phyloP scores from a whole-genome alignment of 1,140 invertebrate species.

The Pararge aegeria region DNA sequence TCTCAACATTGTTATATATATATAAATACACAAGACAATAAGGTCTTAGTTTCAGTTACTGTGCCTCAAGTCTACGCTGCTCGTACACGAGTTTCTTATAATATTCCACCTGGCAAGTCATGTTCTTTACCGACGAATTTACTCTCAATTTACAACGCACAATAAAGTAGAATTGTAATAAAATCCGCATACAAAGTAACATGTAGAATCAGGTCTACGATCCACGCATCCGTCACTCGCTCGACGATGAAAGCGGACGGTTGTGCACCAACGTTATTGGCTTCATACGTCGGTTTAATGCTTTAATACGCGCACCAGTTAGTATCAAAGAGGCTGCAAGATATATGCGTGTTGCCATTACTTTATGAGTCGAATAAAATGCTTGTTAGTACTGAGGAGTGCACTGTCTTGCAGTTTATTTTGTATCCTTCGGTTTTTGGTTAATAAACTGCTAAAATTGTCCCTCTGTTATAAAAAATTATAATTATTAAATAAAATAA shows the following conservation, averaged over 20 bases:
- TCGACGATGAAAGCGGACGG: conserved; percentile 11
- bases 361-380: no score
- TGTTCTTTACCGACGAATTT: conserved; percentile 2
- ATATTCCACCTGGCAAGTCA: conserved; percentile 20
- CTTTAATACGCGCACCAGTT: neutral
- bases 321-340: neutral
- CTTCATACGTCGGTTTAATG: conserved; percentile 1
- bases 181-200: conserved; percentile 22
- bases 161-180: conserved; percentile 20
- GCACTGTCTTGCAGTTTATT: no score
- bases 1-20: no score
- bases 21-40: no score
- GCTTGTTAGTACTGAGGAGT: no score
- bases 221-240: conserved; percentile 1
- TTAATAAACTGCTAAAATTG: no score
- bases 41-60: no score
- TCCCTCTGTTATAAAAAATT: no score
- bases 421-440: no score
- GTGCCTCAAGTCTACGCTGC: neutral
- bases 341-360: neutral
- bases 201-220: neutral
- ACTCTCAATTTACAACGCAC: conserved; percentile 12
- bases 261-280: conserved; percentile 2
- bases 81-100: neutral
- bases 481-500: no score